phyloP scores from a whole-genome alignment of 1,140 invertebrate genomes.

The Lepidurus apus region DNA sequence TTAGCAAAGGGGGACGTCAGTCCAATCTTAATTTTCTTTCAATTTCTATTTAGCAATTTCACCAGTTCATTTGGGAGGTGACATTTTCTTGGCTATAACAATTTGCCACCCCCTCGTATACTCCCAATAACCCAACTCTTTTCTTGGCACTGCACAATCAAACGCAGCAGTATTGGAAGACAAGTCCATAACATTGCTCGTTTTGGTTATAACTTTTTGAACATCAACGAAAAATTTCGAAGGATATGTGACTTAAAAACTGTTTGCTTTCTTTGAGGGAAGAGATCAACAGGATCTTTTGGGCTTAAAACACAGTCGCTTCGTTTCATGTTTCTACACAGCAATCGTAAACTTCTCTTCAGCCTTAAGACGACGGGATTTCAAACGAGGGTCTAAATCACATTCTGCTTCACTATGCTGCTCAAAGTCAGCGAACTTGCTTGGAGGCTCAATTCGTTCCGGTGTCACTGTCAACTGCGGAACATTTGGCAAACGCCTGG shows the following conservation, averaged over 20 bases:
- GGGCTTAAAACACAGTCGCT: background rate
- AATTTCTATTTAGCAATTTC: background rate
- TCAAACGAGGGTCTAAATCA: slow-evolving; percentile 10
- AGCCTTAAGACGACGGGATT: background rate
- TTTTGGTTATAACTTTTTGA: background rate
- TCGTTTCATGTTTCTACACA: background rate
- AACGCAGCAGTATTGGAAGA: slow-evolving; percentile 5
- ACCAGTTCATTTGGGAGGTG: background rate
- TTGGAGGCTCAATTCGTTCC: slow-evolving; percentile 2
- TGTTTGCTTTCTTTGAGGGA: too few relatives aligned
- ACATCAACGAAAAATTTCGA: background rate
- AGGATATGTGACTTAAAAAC: background rate
- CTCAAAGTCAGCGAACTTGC: slow-evolving; percentile 1
- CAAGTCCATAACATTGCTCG: background rate
- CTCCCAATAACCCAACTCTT: background rate
- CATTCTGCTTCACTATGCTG: background rate
- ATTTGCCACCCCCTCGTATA: background rate
- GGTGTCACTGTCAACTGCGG: background rate
- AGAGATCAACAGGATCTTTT: background rate
- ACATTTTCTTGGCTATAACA: background rate
- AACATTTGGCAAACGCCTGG: background rate
- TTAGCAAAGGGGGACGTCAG: background rate
- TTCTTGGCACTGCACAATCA: background rate
- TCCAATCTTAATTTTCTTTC: background rate
- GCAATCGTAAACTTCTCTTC: slow-evolving; percentile 5